These are phyloP conservation scores for Spilogale gracilis DNA, from an alignment of 2,113 vertebrate genomes.

Conservation along the genomic window DNA sequence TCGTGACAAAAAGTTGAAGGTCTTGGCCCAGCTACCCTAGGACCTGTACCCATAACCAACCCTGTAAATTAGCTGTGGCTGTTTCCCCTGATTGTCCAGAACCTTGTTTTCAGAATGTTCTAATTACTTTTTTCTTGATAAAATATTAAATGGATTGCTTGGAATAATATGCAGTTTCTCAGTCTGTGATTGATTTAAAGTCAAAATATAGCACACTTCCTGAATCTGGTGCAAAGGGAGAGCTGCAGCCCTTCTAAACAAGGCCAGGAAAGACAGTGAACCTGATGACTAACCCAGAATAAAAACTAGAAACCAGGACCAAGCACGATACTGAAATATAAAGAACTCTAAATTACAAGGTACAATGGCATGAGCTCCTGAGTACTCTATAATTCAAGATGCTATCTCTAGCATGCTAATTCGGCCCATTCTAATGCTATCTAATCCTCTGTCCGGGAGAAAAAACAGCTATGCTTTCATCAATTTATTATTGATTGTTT, in stretches of 20 bases:
- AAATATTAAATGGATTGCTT: constrained; percentile 84
- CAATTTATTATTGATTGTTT: constrained; percentile 69
- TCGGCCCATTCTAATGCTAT: constrained; percentile 51
- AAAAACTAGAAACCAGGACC: constrained; percentile 59
- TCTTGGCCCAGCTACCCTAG: constrained; percentile 57
- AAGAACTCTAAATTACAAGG: constrained; percentile 75
- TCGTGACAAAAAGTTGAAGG: constrained; percentile 48
- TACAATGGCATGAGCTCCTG: constrained; percentile 21
- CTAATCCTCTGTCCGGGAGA: constrained; percentile 40
- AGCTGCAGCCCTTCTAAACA: constrained; percentile 77
- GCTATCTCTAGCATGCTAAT: constrained; percentile 65
- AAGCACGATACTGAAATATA: constrained; percentile 68
- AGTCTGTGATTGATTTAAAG: constrained; percentile 83
- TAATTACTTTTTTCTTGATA: constrained; percentile 84
- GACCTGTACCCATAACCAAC: not conserved
- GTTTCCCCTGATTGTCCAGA: constrained; percentile 75
- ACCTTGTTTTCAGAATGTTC: constrained; percentile 77
- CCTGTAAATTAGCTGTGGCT: constrained; percentile 39
- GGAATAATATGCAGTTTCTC: constrained; percentile 81
- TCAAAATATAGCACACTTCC: constrained; percentile 56
- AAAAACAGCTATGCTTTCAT: constrained; percentile 58
- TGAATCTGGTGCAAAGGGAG: not conserved
- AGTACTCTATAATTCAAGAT: constrained; percentile 75
- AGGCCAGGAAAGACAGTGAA: constrained; percentile 60
- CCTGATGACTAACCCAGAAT: constrained; percentile 51